phyloP scores from a whole-genome alignment of 2,797 vertebrate genomes.

The Moxostoma hubbsi region DNA sequence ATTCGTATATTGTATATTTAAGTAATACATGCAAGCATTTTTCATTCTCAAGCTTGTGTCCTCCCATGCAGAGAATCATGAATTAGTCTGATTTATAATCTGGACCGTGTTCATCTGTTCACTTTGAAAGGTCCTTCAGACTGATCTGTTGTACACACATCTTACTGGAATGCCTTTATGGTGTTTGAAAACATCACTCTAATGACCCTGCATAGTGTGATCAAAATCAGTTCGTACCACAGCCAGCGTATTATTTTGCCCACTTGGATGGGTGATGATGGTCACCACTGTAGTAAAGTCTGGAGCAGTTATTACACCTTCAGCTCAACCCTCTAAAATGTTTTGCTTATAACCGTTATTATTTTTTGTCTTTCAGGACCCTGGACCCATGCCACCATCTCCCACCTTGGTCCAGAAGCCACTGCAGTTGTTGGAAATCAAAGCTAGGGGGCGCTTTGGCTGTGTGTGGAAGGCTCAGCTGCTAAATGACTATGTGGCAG shows the following conservation, averaged over 20 bases:
- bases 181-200: background rate
- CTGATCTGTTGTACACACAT: background rate
- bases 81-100: background rate
- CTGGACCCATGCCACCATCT: slow-evolving; percentile 88
- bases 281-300: background rate
- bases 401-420: slow-evolving; percentile 90
- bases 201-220: background rate
- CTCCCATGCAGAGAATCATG: background rate
- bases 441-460: slow-evolving; percentile 92
- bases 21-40: no score
- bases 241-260: background rate
- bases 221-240: background rate
- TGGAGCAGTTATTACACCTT: slow-evolving; percentile 7
- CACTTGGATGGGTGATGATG: background rate
- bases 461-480: slow-evolving; percentile 95
- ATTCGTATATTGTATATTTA: background rate
- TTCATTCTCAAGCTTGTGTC: background rate
- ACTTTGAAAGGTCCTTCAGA: slow-evolving; percentile 1
- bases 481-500: slow-evolving; percentile 88
- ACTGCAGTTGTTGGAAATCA: slow-evolving; percentile 89
- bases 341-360: background rate
- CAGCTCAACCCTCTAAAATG: slow-evolving; percentile 4
- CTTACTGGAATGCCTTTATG: background rate
- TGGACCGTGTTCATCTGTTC: background rate
- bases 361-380: slow-evolving; percentile 78